Percentiles rank a stretch among this genome's conserved stretches.
These are phyloP conservation scores for Phallusia fumigata DNA, from an alignment of 23 tunicate species.

Conservation along the genomic window DNA sequence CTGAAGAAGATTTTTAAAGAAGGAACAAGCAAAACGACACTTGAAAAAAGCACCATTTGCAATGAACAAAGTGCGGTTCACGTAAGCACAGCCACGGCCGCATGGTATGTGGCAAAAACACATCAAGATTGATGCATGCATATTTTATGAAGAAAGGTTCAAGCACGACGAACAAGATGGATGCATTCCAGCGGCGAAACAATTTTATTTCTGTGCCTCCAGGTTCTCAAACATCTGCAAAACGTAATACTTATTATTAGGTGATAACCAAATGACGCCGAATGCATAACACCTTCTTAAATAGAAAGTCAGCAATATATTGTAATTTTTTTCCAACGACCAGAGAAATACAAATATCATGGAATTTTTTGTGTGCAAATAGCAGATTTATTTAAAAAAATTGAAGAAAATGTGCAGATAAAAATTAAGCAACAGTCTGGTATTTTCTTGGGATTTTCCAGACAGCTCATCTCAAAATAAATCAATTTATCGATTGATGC, in stretches of 20 bases:
- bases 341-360: no score
- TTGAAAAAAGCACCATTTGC: neutral
- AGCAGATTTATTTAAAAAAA: no score
- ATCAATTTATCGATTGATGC: neutral
- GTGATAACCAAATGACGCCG: neutral
- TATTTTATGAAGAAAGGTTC: neutral
- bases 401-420: no score
- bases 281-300: no score
- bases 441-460: no score
- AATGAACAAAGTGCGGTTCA: neutral
- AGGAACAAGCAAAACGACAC: neutral
- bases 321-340: no score
- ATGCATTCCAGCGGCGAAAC: neutral
- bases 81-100: neutral
- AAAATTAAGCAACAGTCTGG: no score
- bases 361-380: no score
- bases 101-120: neutral
- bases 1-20: neutral
- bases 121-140: neutral
- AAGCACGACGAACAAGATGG: neutral
- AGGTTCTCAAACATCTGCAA: conserved; percentile 3
- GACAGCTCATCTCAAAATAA: neutral
- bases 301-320: no score
- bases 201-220: neutral
- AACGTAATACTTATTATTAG: neutral